Conservation (phyloP, 2,888 invertebrate genomes). For the Xanthorhoe designata region DNA sequence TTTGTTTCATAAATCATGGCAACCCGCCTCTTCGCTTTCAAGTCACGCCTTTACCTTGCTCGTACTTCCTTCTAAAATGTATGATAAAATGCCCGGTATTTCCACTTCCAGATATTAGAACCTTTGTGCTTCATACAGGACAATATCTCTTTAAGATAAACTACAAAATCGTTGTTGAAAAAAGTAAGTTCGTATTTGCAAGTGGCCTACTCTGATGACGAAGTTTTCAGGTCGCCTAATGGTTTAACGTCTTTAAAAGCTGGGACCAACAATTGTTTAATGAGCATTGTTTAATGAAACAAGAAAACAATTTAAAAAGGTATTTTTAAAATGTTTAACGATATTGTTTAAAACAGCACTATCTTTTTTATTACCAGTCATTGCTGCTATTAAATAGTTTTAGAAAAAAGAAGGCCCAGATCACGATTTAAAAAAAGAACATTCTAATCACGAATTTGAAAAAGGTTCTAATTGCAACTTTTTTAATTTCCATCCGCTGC, state of each 20-base stretch:
- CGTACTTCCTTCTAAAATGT: slow-evolving; percentile 15
- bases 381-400: too few relatives aligned
- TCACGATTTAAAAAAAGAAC: neutral
- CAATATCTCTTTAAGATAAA: neutral
- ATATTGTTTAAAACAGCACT: too few relatives aligned
- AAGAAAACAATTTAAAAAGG: too few relatives aligned
- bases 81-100: slow-evolving; percentile 9
- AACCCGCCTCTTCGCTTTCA: slow-evolving; percentile 42
- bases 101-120: neutral
- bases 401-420: too few relatives aligned
- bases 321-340: too few relatives aligned
- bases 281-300: too few relatives aligned
- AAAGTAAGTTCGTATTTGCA: too few relatives aligned
- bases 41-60: slow-evolving; percentile 51
- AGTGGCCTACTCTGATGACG: too few relatives aligned
- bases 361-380: too few relatives aligned
- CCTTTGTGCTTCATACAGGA: neutral
- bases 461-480: slow-evolving; percentile 45
- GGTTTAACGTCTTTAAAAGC: too few relatives aligned
- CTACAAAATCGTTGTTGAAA: neutral
- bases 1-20: slow-evolving; percentile 46
- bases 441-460: slow-evolving; percentile 20
- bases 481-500: slow-evolving; percentile 52
- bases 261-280: too few relatives aligned
- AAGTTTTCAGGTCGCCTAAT: too few relatives aligned